Base-by-base conservation (phyloP, 2,888 invertebrate species). In the Acleris holmiana region DNA sequence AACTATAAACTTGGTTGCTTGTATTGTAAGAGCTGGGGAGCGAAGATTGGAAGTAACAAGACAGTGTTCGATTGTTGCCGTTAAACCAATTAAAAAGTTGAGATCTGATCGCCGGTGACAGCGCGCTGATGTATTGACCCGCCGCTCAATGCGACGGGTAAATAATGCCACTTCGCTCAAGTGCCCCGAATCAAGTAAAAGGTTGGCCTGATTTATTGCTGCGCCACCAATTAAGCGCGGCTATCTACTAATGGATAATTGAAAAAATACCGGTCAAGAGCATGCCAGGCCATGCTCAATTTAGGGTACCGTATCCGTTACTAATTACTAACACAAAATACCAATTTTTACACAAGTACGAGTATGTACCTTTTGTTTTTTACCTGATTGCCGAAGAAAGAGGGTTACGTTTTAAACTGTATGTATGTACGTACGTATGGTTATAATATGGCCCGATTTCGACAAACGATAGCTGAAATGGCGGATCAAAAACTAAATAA, bases 41-140 rank as follows among this genome's bases (percentile, higher is more conserved):
- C 76, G 76, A 79, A 77, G 77, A 77, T 79, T 77, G 72, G 71
- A 76, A 79, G 78, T 79, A 85, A 86, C 83, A 78, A 82, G 80
- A 76, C 79, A 78, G 78, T 79, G 74, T 78, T 82, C 83, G 81
- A 85, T 85, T 85, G 81, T 85, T 85, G 84, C 83, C 83, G 80
- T 80, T 82, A 78, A 89, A 89, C 86, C 88, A 87, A 89, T 89
- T 90, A 88, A 86, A 89, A 89, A 88, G 84, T 89, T 88, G 63
- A 70, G 76, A 76, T 79, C 78, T 77, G 79, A 82, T 83, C 82
- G 77, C 72, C 76, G 76, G 78, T 76, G 74, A 75, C 73, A 75
- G 74, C 60, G 57, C 74, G 54, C 49, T 67, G 67, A 62, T 67
- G 67, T 62, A 66, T 62, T 58, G 58, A 48, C 51, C 47, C 46